phyloP scores from a whole-genome alignment of 2,888 invertebrate species.

The Globia sparganii region DNA sequence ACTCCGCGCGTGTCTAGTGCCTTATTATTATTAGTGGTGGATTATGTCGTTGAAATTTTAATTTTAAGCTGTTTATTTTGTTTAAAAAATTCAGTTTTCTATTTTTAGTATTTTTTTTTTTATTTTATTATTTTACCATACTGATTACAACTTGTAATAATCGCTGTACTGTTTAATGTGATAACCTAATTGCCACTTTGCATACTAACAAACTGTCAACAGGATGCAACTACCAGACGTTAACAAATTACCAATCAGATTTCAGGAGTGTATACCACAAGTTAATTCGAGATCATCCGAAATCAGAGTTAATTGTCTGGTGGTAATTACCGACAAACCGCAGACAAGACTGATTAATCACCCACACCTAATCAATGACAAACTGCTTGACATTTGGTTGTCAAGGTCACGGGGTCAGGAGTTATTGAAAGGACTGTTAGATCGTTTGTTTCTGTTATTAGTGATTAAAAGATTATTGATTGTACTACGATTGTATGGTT shows the following conservation, averaged over 20 bases:
- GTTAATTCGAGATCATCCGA: conserved; percentile 53
- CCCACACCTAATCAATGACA: conserved; percentile 31
- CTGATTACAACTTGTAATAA: not conserved
- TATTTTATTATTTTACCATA: not conserved
- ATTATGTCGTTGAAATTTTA: no score
- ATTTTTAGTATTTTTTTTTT: no score
- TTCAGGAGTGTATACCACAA: conserved; percentile 33
- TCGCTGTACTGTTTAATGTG: not conserved
- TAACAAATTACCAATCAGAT: conserved; percentile 42
- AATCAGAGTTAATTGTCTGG: conserved; percentile 52
- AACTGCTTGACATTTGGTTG: conserved; percentile 11
- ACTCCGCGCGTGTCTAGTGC: no score
- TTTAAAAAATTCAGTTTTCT: no score
- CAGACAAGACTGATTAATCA: conserved; percentile 49
- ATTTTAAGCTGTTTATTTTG: no score
- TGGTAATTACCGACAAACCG: conserved; percentile 44
- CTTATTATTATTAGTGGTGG: no score
- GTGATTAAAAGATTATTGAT: not conserved
- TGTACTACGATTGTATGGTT: not conserved
- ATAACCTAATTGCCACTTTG: not conserved
- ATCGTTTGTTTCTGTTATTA: not conserved
- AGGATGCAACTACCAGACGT: conserved; percentile 12
- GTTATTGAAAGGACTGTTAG: not conserved
- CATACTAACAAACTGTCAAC: not conserved
- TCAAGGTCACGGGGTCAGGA: conserved; percentile 23